Base-by-base conservation (phyloP, 2,797 vertebrate species). In the Hoplostethus mediterraneus region DNA sequence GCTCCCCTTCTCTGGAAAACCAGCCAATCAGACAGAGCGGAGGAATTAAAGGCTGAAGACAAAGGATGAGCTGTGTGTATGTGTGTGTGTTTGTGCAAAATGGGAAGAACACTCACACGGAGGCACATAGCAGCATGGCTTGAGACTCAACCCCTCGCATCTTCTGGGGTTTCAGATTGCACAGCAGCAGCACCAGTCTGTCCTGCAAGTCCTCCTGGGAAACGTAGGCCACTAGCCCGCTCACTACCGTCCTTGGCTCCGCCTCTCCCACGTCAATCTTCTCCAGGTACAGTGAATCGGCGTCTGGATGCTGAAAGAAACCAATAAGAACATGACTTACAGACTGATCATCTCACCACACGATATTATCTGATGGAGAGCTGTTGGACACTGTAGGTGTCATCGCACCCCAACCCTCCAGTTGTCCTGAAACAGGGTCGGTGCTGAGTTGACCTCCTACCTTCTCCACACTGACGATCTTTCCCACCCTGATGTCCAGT, bases 111-210 rank as follows among this genome's bases (percentile, higher is more conserved):
- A 94, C 96, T 95, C 83, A 99, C 98, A 92, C 66, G 31, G 96
- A 96, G 11, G 97, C 96, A 68, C 98, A 99, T 7, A 99, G 95
- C 84, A 99, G 90, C 98, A 99, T 99, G 88, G 97, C 98, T 84
- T 98, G 97, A 1, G 98, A 99, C 89, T 99, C 98, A 0, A 99
- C 94, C 0, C 98, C 98, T 36, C 98, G 92, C 98, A 99, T 99
- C 92, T 98, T 99, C 94, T 99, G 97, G 44, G 97, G 95, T 80
- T 97, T 99, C 67, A 99, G 92, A 65, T 99, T 99, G 90, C 98
- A 99, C 2, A 99, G 93, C 84, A 99, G 73, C 85, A 99, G 88
- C 84, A 99, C 98, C 73, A 95, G 90, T 68, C 98, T 92, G 84
- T 97, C 96, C 90, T 96, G 96, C 44, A 99, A 89, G 42, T 96